Evolutionary conservation across 2,113 vertebrate species (phyloP).

Genomic region (Rhinoderma darwinii): DNA sequence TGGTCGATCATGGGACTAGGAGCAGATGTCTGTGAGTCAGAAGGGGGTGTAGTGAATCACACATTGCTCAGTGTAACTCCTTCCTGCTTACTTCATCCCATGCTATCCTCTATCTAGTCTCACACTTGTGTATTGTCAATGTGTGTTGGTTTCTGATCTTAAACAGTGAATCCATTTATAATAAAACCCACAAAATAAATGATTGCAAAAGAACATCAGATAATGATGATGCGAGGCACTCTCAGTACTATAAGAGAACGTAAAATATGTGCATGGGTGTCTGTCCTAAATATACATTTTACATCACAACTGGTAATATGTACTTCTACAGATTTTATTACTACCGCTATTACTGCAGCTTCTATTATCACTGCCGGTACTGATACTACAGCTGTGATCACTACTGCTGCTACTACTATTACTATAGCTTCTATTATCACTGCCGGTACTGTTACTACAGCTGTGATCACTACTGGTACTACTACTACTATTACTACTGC

Average conservation of each 20-base stretch:
- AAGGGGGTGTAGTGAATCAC: constrained; percentile 52
- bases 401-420: too few relatives aligned
- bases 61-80: background rate
- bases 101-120: background rate
- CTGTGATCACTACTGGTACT: too few relatives aligned
- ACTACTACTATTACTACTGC: too few relatives aligned
- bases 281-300: background rate
- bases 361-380: too few relatives aligned
- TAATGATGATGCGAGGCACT: background rate
- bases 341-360: too few relatives aligned
- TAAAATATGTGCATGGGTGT: background rate
- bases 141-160: background rate
- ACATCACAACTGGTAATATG: background rate
- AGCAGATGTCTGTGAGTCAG: constrained; percentile 54
- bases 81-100: constrained; percentile 33
- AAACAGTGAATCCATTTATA: background rate
- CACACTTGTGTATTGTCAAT: too few relatives aligned
- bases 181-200: background rate
- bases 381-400: too few relatives aligned
- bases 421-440: too few relatives aligned
- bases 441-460: background rate
- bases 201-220: background rate
- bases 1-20: constrained; percentile 27
- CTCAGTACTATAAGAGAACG: background rate
- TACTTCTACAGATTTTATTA: background rate